These are phyloP conservation scores for Akabosia matsudoensis DNA, from an alignment of 1,140 invertebrate species.

Conservation along the genomic window DNA sequence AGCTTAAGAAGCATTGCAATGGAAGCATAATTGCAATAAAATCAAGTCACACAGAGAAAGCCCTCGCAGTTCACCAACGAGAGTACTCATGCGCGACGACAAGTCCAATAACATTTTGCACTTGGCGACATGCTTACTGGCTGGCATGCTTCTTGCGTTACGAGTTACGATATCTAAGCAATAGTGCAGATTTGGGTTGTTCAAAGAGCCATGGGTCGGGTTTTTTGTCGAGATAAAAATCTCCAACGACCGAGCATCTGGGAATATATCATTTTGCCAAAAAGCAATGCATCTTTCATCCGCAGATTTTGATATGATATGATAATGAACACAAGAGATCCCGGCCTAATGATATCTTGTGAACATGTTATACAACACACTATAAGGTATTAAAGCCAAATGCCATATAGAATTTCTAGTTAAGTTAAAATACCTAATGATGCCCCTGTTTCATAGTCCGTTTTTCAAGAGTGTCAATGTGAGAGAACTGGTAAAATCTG, in stretches of 20 bases:
- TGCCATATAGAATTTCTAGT: no score
- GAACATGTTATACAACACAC: no score
- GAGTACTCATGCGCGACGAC: neutral
- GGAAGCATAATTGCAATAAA: neutral
- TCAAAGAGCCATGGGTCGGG: neutral
- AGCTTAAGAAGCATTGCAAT: neutral
- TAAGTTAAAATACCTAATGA: no score
- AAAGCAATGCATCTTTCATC: neutral
- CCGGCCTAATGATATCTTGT: no score
- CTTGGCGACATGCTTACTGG: neutral
- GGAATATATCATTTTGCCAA: neutral
- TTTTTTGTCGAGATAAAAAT: neutral
- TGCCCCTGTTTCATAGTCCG: no score
- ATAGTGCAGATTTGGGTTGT: neutral
- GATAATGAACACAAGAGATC: no score
- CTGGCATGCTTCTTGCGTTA: no score
- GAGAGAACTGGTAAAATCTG: no score
- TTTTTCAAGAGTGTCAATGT: no score
- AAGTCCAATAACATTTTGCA: neutral
- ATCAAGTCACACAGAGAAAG: neutral
- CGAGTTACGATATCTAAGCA: no score
- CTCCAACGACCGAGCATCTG: neutral
- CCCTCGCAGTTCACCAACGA: neutral
- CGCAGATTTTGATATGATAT: no score
- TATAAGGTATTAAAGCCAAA: no score